Evolutionary conservation across 2,797 vertebrate species (phyloP), one percentile per base, ranked within the genome.

Genomic region (Amphiprion clarkii): DNA sequence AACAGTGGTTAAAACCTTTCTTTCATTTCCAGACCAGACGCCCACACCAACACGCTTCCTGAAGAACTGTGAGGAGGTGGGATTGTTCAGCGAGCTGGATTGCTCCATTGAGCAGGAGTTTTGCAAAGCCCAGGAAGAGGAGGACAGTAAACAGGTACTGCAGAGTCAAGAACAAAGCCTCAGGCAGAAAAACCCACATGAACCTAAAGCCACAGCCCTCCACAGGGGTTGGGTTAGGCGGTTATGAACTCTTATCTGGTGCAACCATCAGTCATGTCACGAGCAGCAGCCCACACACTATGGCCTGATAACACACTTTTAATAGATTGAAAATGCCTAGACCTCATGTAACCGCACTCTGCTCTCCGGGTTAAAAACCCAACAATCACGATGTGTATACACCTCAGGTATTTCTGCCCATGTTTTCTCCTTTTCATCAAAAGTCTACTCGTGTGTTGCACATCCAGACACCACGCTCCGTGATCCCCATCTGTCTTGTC

Each of bases 11-110:
- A 48, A 54, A 59, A 5, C 7, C 0, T 49, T 42, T 76, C n/a
- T 16, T 79, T 87, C 51, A 66, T 66, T 91, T 88, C 27, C 94
- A 99, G 98, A 99, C 94, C 98, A 99, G 93, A 99, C 98, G 60
- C 98, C 98, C 1, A 99, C 98, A 4, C 98, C 98, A 19, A 99
- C 98, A 0, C 96, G 98, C 69, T 99, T 99, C 90, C 92, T 99
- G 94, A 99, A 99, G 95, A 99, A 99, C 93, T 99, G 98, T 57
- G 98, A 99, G 87, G 98, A 99, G 87, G 98, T 99, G 61, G 98
- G 98, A 54, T 94, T 99, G 88, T 99, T 99, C 93, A 99, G 94
- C 7, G 98, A 99, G 75, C 96, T 99, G 49, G 98, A 98, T 86
- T 98, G 98, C 91, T 98, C 98, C 84, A 96, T 99, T 6, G 97